These are phyloP conservation scores for Nemoura dubitans DNA, from an alignment of 2,888 invertebrate species.

Conservation along the genomic window DNA sequence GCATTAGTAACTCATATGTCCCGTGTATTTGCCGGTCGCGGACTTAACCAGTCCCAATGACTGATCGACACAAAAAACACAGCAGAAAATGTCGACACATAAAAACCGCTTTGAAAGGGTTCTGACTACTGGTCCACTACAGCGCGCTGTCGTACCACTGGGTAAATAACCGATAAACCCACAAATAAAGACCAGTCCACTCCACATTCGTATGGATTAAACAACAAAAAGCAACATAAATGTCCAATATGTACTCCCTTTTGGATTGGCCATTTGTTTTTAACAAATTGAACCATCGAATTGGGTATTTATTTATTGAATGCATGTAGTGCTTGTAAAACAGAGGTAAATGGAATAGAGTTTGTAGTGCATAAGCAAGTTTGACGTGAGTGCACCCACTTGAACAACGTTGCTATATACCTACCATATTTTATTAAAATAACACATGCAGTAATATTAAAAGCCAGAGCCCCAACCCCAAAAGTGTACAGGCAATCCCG, in stretches of 20 bases:
- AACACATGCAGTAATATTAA: neutral
- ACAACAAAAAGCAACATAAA: slow-evolving; percentile 24
- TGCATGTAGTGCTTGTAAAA: neutral
- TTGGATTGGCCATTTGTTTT: slow-evolving; percentile 7
- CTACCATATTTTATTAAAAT: neutral
- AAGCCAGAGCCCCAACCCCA: neutral
- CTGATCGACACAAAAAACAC: slow-evolving; percentile 28
- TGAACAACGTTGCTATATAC: neutral
- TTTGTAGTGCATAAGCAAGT: neutral
- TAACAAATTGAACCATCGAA: slow-evolving; percentile 10
- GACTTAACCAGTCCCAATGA: slow-evolving; percentile 25
- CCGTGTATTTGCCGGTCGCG: neutral
- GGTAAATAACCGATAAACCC: slow-evolving; percentile 33
- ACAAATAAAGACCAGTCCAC: slow-evolving; percentile 32
- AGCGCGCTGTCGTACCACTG: slow-evolving; percentile 24
- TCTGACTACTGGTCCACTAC: neutral
- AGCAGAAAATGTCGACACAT: slow-evolving; percentile 28
- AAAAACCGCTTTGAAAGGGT: slow-evolving; percentile 36
- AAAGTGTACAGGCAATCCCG: neutral
- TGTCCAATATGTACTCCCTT: slow-evolving; percentile 12
- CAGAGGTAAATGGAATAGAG: neutral
- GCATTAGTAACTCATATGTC: slow-evolving; percentile 8
- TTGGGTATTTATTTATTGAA: slow-evolving; percentile 23
- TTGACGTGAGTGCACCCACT: neutral
- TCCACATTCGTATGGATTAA: slow-evolving; percentile 36